Percentiles rank a stretch among this genome's conserved stretches.
phyloP scores from a whole-genome alignment of 1,140 invertebrate genomes.

The Eumaeus atala region DNA sequence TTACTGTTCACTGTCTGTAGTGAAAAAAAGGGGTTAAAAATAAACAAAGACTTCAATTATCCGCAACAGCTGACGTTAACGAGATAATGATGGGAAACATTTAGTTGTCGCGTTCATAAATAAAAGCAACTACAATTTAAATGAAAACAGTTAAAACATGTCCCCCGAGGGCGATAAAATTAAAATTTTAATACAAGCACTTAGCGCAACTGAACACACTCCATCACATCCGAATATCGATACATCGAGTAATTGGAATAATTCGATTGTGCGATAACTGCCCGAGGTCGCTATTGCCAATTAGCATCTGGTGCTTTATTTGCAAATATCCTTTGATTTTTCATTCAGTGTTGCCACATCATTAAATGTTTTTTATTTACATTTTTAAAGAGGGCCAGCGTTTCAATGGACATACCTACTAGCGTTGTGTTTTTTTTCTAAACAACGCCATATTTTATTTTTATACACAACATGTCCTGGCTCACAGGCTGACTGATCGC shows the following conservation, averaged over 20 bases:
- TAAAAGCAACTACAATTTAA: conserved; percentile 8
- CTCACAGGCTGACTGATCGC: no score
- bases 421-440: no score
- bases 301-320: conserved; percentile 8
- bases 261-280: conserved; percentile 11
- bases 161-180: conserved; percentile 8
- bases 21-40: no score
- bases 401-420: no score
- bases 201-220: conserved; percentile 9
- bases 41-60: no score
- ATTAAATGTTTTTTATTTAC: neutral
- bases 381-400: neutral
- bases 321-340: conserved; percentile 8
- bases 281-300: neutral
- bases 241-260: conserved; percentile 12
- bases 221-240: conserved; percentile 4
- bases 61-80: neutral
- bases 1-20: no score
- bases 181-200: conserved; percentile 13
- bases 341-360: conserved; percentile 7
- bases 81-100: conserved; percentile 12
- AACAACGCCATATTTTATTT: no score
- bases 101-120: conserved; percentile 3
- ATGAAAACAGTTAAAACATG: conserved; percentile 5
- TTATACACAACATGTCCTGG: no score